phyloP scores from a whole-genome alignment of 2,888 invertebrate species.

The Napeogenes inachia region DNA sequence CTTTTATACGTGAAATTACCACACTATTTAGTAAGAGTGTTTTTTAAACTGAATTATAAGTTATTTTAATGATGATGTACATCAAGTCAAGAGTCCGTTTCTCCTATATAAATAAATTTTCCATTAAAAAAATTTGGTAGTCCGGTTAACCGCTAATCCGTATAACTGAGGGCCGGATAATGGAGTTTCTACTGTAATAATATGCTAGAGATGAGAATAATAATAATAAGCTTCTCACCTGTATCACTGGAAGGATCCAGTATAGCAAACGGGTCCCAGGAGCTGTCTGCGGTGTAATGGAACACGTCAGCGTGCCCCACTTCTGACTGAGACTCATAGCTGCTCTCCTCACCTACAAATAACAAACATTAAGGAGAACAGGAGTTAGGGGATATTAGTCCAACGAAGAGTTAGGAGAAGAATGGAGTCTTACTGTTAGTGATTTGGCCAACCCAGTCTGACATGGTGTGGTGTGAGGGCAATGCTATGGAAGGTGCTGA shows the following conservation, averaged over 20 bases:
- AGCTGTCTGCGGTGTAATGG: slow-evolving; percentile 77
- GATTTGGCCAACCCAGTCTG: slow-evolving; percentile 92
- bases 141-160: too few species aligned
- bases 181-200: too few species aligned
- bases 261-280: slow-evolving; percentile 83
- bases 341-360: slow-evolving; percentile 82
- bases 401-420: neutral
- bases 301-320: slow-evolving; percentile 78
- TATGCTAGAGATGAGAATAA: too few species aligned
- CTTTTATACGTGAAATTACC: too few species aligned
- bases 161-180: too few species aligned
- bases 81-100: too few species aligned
- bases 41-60: too few species aligned
- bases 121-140: too few species aligned
- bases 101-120: too few species aligned
- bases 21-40: too few species aligned
- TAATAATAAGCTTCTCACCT: slow-evolving; percentile 64
- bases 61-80: too few species aligned
- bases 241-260: slow-evolving; percentile 87
- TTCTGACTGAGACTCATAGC: slow-evolving; percentile 87
- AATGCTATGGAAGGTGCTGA: slow-evolving; percentile 78
- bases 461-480: slow-evolving; percentile 78
- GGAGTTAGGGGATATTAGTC: too few species aligned
- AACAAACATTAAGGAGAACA: neutral
- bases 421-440: slow-evolving; percentile 82